Conservation (phyloP, 2,797 vertebrate genomes). For the Girardinus metallicus region DNA sequence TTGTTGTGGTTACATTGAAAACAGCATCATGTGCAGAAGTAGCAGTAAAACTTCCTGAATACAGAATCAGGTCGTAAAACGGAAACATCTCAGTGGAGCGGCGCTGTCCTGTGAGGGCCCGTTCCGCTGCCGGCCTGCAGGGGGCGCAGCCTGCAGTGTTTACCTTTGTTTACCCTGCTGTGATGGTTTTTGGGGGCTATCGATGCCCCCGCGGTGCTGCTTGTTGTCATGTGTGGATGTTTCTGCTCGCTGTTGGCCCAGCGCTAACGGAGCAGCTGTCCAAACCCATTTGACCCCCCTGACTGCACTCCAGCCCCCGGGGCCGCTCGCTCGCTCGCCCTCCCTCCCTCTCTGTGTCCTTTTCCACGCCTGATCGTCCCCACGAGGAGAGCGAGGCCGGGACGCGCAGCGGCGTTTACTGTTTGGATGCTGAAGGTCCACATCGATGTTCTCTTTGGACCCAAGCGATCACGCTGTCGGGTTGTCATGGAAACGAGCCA, state of each 20-base stretch:
- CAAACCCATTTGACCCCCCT: constrained; percentile 67
- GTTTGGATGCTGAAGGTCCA: neutral
- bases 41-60: neutral
- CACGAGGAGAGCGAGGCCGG: constrained; percentile 15
- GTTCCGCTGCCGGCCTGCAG: constrained; percentile 31
- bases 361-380: constrained; percentile 24
- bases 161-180: constrained; percentile 2
- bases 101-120: neutral
- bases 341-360: constrained; percentile 16
- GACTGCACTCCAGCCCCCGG: constrained; percentile 55
- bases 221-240: constrained; percentile 31
- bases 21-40: no score
- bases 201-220: constrained; percentile 13
- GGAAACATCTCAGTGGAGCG: neutral
- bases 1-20: no score
- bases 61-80: no score
- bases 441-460: neutral
- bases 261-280: constrained; percentile 67
- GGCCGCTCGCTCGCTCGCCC: neutral
- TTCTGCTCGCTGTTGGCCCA: constrained; percentile 61
- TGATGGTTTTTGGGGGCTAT: constrained; percentile 33
- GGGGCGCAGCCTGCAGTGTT: constrained; percentile 26
- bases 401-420: neutral
- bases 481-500: neutral
- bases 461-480: neutral